Conservation (phyloP, 35 echinoderm and acorn worm species). For the Lytechinus variegatus region DNA sequence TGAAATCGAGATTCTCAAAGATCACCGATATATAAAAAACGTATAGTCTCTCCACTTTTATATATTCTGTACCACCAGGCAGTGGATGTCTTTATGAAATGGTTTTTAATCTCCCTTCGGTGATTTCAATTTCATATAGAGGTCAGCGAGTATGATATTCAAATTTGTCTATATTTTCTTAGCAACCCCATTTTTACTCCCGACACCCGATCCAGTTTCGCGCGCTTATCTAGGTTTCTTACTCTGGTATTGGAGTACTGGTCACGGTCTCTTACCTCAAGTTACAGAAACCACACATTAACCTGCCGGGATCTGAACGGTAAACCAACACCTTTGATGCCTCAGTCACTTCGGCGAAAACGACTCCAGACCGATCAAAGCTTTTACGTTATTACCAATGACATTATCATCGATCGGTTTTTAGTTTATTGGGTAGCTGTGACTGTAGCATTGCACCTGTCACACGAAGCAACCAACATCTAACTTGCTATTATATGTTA, state of each 20-base stretch:
- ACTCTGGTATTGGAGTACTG: background rate
- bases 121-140: background rate
- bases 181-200: background rate
- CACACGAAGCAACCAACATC: no score
- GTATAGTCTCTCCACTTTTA: background rate
- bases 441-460: no score
- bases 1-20: background rate
- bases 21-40: background rate
- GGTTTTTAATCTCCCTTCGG: background rate
- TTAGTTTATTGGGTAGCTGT: no score
- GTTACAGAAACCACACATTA: background rate
- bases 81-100: background rate
- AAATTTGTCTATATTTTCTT: background rate
- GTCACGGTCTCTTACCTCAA: background rate
- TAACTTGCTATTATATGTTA: no score
- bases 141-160: slow-evolving; percentile 5
- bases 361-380: no score
- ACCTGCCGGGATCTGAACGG: background rate
- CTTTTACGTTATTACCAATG: no score
- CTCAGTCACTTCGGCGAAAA: no score
- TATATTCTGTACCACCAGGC: background rate
- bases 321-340: background rate
- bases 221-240: background rate
- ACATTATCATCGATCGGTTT: no score
- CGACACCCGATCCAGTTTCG: background rate